A percentile compares a stretch with the other conserved stretches of the same genome.
phyloP scores from a whole-genome alignment of 2,113 vertebrate species.

The Rhynchomys soricoides region DNA sequence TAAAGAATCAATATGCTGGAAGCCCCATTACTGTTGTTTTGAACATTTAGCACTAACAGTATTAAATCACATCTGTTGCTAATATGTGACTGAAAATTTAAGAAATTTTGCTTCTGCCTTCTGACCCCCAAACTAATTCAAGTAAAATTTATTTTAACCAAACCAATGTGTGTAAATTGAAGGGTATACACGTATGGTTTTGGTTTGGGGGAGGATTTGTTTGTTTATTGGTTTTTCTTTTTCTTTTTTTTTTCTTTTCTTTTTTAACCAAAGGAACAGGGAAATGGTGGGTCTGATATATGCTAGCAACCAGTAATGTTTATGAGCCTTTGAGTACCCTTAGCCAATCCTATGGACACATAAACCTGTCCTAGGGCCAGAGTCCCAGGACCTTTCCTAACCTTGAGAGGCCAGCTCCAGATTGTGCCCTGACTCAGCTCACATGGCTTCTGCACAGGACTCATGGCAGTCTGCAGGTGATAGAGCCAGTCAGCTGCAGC shows the following conservation, averaged over 20 bases:
- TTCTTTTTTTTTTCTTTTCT: not conserved
- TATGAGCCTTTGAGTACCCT: not conserved
- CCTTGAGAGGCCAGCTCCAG: rapidly evolving
- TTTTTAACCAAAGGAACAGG: not conserved
- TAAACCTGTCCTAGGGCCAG: not conserved
- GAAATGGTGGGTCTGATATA: not conserved
- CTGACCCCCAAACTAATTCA: not conserved
- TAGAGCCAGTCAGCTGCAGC: not conserved
- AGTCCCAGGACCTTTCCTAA: rapidly evolving
- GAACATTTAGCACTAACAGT: constrained; percentile 1
- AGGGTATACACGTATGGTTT: not conserved
- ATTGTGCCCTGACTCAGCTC: not conserved
- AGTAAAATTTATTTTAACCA: constrained; percentile 42
- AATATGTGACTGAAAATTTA: constrained; percentile 42
- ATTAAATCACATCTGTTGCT: constrained; percentile 21
- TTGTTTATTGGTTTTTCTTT: not conserved
- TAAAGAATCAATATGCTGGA: constrained; percentile 28
- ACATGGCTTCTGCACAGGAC: not conserved
- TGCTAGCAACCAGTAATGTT: not conserved
- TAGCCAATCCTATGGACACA: not conserved
- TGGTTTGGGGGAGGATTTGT: not conserved
- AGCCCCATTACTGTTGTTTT: not conserved
- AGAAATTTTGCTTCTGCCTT: constrained; percentile 38
- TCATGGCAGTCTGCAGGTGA: not conserved
- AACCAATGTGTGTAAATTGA: constrained; percentile 3